Conservation (phyloP, 1,140 invertebrate genomes). For the fruit fly (Drosophila melanogaster) region Release_6_plus_ISO1_MT NT_033777.3:26196001-26196500, state of each 20-base stretch:
- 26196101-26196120: neutral
- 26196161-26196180: neutral
- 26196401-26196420: slow-evolving; percentile 39
- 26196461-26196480: slow-evolving; percentile 11
- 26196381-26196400: slow-evolving; percentile 25
- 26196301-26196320: slow-evolving; percentile 40
- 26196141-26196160: neutral
- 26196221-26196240: slow-evolving; percentile 30
- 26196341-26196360: slow-evolving; percentile 40
- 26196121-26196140: neutral
- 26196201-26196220: slow-evolving; percentile 24
- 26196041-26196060: too few species aligned
- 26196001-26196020: too few species aligned
- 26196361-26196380: slow-evolving; percentile 24
- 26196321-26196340: slow-evolving; percentile 11
- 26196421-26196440: slow-evolving; percentile 79
- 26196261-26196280: slow-evolving; percentile 1
- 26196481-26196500: slow-evolving; percentile 45
- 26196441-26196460: slow-evolving; percentile 11
- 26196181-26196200: slow-evolving; percentile 8
- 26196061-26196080: neutral
- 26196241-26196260: slow-evolving; percentile 34
- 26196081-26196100: neutral
- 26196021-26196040: too few species aligned
- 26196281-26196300: slow-evolving; percentile 25